Conservation (phyloP, 2,113 vertebrate species). For the Gila orcuttii region DNA sequence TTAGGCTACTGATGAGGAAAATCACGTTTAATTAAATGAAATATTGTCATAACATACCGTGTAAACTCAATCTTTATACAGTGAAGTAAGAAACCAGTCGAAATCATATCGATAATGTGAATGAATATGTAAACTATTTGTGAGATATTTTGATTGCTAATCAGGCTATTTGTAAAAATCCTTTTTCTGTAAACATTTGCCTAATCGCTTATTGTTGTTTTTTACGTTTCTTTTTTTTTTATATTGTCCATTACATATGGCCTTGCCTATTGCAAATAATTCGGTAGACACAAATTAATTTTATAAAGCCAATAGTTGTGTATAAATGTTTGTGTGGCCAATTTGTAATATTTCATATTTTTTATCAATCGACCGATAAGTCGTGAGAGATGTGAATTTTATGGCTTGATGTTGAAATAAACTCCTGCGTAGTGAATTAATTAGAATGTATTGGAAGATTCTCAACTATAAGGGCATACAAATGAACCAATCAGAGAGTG, state of each 20-base stretch:
- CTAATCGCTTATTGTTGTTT: not conserved
- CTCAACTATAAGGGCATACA: constrained; percentile 44
- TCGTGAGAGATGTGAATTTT: constrained; percentile 8
- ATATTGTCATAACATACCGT: not conserved
- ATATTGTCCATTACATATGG: not conserved
- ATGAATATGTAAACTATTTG: not conserved
- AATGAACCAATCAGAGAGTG: constrained; percentile 72
- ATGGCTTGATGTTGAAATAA: constrained; percentile 41
- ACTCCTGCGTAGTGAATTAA: constrained; percentile 62
- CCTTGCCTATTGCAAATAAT: not conserved
- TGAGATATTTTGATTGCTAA: not conserved
- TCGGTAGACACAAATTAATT: not conserved
- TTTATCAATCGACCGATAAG: not conserved
- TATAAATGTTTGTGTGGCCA: not conserved
- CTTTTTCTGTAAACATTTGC: not conserved
- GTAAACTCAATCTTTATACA: not conserved
- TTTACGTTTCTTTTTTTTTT: not conserved
- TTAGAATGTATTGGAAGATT: constrained; percentile 49
- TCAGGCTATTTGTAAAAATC: not conserved
- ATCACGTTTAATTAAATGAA: not conserved
- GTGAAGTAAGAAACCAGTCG: not conserved
- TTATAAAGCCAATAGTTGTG: no score
- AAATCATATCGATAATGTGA: not conserved
- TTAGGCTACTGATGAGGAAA: not conserved
- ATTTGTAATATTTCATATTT: not conserved